A percentile compares a stretch with the other conserved stretches of the same genome.
These are phyloP conservation scores for Isoperla grammatica DNA, from an alignment of 2,888 invertebrate species.

Conservation along the genomic window DNA sequence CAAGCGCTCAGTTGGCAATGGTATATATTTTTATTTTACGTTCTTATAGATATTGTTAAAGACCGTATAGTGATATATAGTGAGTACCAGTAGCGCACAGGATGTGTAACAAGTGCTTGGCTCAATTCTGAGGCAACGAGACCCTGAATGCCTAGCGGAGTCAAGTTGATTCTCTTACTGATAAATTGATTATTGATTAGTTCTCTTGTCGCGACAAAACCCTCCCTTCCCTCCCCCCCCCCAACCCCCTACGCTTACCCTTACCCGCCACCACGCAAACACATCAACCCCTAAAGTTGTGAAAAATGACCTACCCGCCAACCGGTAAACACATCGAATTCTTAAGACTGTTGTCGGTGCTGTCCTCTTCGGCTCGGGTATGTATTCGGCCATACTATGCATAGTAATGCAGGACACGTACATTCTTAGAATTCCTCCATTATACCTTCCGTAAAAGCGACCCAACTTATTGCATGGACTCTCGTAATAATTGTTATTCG, in stretches of 20 bases:
- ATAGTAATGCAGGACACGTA: neutral
- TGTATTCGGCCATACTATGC: neutral
- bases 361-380: neutral
- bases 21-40: too few relatives aligned
- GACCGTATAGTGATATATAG: too few relatives aligned
- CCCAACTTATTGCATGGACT: too few relatives aligned
- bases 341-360: neutral
- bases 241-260: conserved; percentile 27
- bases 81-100: too few relatives aligned
- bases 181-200: conserved; percentile 39
- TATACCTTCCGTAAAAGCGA: too few relatives aligned
- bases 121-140: too few relatives aligned
- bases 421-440: neutral
- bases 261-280: neutral
- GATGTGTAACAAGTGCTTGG: too few relatives aligned
- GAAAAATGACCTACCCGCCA: conserved; percentile 27
- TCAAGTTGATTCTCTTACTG: conserved; percentile 36
- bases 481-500: too few relatives aligned
- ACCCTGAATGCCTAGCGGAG: neutral
- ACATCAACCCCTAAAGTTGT: conserved; percentile 19
- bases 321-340: conserved; percentile 26
- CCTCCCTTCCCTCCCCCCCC: conserved; percentile 35
- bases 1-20: too few relatives aligned
- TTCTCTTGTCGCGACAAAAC: conserved; percentile 27
- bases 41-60: too few relatives aligned